Base-by-base conservation (phyloP, 1,140 invertebrate genomes). In the Polypedilum pembai region DNA sequence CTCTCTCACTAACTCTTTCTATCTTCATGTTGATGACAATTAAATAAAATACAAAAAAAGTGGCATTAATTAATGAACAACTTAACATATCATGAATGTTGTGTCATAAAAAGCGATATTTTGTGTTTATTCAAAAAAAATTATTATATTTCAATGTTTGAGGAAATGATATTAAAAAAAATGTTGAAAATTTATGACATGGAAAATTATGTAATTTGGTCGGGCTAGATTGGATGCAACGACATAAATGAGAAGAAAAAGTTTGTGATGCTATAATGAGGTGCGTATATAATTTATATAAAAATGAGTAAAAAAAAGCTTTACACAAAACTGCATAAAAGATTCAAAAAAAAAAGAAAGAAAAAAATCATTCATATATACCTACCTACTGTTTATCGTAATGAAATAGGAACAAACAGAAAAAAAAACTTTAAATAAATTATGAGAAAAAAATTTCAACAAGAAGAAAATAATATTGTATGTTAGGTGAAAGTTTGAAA, bases 1-100 rank as follows among this genome's bases (percentile, higher is more conserved):
- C 41, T n/a, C 41, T 41, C 41, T 3, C 41, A 45, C n/a, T 10
- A 45, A 45, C 15, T 12, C 45, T 56, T 12, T 56, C n/a, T 56
- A 10, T 56, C 12, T 56, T 56, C 45, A 56, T 56, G n/a, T 12
- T 4, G n/a, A 56, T 45, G 41, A 56, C 12, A 56, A 56, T 56
- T 33, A 1, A 56, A 56, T 56, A 56, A 56, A 56, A 56, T 56
- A 56, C 15, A 20, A 17, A 65, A 66, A 66, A 69, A 69, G 65
- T 69, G 65, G 65, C 17, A 69, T 69, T 69, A 69, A 69, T 18
- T 21, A 69, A 20, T 69, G 20, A 69, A 69, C 65, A 69, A 69
- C 65, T 69, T 69, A 20, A 69, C 65, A 69, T 69, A 69, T 69
- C 65, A 69, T 69, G 17, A 69, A 69, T 69, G 65, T 69, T 69